Conservation (phyloP, 1,140 invertebrate species). For the Propsilocerus akamusi region DNA sequence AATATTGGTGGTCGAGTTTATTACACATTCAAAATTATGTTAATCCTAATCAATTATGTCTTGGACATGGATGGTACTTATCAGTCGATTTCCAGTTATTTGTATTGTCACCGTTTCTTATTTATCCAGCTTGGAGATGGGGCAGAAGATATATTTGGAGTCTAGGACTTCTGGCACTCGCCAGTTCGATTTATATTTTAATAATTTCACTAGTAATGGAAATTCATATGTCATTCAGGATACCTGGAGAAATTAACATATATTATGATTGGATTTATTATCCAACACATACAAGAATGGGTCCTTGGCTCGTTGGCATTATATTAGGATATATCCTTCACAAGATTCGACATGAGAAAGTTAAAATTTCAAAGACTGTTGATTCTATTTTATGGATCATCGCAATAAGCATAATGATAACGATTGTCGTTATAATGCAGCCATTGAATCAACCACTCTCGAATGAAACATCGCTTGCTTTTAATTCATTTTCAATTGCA, state of each 20-base stretch:
- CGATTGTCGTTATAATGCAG: neutral
- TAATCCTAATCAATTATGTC: slow-evolving; percentile 15
- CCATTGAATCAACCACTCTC: neutral
- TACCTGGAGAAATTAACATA: neutral
- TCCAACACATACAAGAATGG: neutral
- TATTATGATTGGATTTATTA: neutral
- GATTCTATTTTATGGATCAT: neutral
- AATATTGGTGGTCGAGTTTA: neutral
- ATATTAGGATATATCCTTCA: neutral
- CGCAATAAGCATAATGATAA: neutral
- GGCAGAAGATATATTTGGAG: neutral
- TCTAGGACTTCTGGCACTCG: neutral
- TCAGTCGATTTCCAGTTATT: slow-evolving; percentile 33
- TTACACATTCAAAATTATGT: neutral
- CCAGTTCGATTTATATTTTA: neutral
- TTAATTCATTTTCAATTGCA: neutral
- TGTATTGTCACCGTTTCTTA: slow-evolving; percentile 25
- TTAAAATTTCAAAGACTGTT: neutral
- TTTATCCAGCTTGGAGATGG: slow-evolving; percentile 16
- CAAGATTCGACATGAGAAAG: neutral
- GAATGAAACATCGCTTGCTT: neutral
- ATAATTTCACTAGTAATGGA: neutral
- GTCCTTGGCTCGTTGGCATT: neutral
- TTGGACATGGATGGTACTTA: slow-evolving; percentile 34
- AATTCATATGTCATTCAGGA: neutral